Evolutionary conservation across 2,888 invertebrate genomes (phyloP).

Genomic region (Kuschelorhynchus macadamiae): DNA sequence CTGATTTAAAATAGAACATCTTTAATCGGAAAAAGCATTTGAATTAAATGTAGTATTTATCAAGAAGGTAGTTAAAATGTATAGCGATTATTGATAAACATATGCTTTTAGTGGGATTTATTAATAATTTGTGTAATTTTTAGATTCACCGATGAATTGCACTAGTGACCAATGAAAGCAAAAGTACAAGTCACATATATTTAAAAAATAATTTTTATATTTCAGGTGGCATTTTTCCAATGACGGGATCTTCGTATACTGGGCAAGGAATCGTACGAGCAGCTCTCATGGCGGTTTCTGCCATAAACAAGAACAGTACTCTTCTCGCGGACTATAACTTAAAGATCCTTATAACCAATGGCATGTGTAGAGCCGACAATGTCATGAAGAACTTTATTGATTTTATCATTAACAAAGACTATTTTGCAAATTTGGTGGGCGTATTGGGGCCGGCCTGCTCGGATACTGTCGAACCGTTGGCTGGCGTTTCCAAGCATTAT

Average conservation of each 20-base stretch:
- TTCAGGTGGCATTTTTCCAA: slow-evolving; percentile 79
- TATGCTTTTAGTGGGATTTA: no score
- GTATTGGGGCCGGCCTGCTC: slow-evolving; percentile 86
- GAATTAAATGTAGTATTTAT: no score
- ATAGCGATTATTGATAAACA: no score
- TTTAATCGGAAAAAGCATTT: no score
- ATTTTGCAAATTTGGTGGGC: slow-evolving; percentile 72
- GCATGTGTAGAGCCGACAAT: slow-evolving; percentile 79
- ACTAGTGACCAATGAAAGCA: no score
- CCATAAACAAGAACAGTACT: slow-evolving; percentile 74
- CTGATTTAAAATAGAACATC: no score
- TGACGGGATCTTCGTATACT: slow-evolving; percentile 73
- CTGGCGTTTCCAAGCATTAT: slow-evolving; percentile 82
- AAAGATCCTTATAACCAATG: slow-evolving; percentile 73
- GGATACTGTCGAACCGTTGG: slow-evolving; percentile 85
- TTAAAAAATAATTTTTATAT: no score
- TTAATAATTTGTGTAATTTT: no score
- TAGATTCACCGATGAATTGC: no score
- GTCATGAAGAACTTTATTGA: slow-evolving; percentile 84
- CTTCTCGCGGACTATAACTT: slow-evolving; percentile 76
- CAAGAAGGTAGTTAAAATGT: no score
- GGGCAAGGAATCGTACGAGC: slow-evolving; percentile 75
- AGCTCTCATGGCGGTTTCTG: slow-evolving; percentile 75
- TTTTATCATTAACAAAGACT: slow-evolving; percentile 69
- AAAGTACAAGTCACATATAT: no score